phyloP scores from a whole-genome alignment of 30 jellyfish, hydroid and myxozoan genomes.

The Sanderia malayensis region DNA sequence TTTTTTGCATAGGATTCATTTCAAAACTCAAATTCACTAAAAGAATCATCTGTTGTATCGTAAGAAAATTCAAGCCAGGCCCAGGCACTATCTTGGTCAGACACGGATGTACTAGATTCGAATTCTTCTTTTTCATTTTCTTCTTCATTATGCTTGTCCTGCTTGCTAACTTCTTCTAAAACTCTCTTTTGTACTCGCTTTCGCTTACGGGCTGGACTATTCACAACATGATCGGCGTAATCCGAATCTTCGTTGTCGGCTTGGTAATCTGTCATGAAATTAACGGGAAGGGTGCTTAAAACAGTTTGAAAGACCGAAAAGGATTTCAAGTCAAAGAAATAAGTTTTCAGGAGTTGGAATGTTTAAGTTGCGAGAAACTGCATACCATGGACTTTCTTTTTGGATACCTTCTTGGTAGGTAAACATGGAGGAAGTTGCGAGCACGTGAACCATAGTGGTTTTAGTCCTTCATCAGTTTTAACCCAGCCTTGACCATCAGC shows the following conservation, averaged over 20 bases:
- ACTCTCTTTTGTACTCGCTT: not conserved
- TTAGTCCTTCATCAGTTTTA: not conserved
- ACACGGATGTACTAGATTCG: not conserved
- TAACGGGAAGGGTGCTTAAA: too few species aligned
- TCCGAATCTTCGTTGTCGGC: not conserved
- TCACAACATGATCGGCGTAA: not conserved
- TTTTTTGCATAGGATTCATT: not conserved
- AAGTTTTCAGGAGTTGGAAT: too few species aligned
- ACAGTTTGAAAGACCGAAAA: not conserved
- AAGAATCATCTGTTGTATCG: not conserved
- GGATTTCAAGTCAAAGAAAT: not conserved
- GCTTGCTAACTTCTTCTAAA: not conserved
- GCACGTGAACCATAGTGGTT: not conserved
- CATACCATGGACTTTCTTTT: not conserved
- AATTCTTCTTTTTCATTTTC: too few species aligned
- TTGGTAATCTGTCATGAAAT: not conserved
- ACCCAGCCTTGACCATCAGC: not conserved
- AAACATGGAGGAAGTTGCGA: not conserved
- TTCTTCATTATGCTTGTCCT: not conserved
- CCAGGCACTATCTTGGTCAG: not conserved
- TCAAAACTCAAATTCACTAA: not conserved
- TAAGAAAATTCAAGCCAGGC: not conserved
- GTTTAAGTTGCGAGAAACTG: not conserved
- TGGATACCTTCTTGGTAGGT: not conserved
- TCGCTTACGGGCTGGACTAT: not conserved